Evolutionary conservation across 2,797 vertebrate genomes (phyloP), one percentile per base, ranked within the genome.

Genomic region (Syndactyla subalaris): DNA sequence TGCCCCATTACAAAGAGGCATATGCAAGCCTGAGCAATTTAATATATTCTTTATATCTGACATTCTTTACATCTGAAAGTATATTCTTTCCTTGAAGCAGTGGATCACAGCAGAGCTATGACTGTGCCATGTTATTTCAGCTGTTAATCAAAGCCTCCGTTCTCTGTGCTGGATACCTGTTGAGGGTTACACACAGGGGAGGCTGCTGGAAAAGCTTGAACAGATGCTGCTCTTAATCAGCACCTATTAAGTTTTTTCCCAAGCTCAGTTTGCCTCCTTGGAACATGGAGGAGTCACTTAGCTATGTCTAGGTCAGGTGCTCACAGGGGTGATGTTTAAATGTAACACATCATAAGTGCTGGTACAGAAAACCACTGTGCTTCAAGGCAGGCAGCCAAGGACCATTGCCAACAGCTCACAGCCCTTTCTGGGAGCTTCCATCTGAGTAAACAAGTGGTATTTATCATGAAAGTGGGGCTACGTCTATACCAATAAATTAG

Each of bases 321-420:
- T 85, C 0, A 0, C 67, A 85, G 38, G 41, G 41, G 9, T 80
- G 68, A 80, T 75, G n/a, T 75, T 94, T 89, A 63, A 92, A 85
- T 68, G 36, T 76, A 84, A 72, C 21, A 48, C 29, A 13, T 68
- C 52, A 0, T 66, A 89, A 93, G 65, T 46, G 62, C 30, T 67
- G 52, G 29, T 73, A 89, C 65, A 93, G 87, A 94, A 94, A 80
- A 26, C 81, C 36, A 68, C 81, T 70, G 73, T 87, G 65, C 46
- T 71, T 85, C 72, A 61, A 80, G 94, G 86, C 72, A 95, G 51
- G 29, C 72, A 68, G 86, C 86, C 92, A 96, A 51, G n/a, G 74
- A 36, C 46, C 32, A 55, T 23, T 43, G 61, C 86, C 66, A 93
- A 12, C 14, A 68, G 49, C 63, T 82, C 61, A 15, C 77, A 89